Evolutionary conservation across 2,113 vertebrate genomes (phyloP).

Genomic region (Gyps fulvus): DNA sequence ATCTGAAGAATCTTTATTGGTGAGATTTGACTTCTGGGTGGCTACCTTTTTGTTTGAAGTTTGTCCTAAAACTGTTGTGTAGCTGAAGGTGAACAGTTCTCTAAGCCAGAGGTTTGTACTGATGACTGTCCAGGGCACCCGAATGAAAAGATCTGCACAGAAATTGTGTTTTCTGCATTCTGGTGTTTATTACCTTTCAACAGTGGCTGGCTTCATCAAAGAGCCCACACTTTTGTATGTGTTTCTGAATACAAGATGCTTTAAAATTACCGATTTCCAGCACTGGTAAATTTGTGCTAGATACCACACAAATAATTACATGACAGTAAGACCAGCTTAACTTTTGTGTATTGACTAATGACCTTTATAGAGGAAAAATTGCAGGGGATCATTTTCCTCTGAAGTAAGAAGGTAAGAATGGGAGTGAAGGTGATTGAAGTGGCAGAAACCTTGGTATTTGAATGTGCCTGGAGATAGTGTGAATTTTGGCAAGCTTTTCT

Average conservation of each 20-base stretch:
- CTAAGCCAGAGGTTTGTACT: background rate
- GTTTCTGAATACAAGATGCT: background rate
- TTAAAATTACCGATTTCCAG: background rate
- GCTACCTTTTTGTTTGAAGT: background rate
- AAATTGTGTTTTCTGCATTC: background rate
- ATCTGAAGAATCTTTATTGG: background rate
- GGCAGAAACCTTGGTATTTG: background rate
- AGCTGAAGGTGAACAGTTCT: background rate
- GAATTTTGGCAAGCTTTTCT: background rate
- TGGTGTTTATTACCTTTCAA: background rate
- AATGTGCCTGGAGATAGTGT: background rate
- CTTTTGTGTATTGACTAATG: background rate
- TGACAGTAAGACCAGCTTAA: background rate
- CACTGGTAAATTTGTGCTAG: background rate
- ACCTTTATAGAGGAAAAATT: background rate
- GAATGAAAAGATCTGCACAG: no score
- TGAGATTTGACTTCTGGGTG: background rate
- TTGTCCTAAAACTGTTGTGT: background rate
- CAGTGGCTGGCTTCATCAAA: background rate
- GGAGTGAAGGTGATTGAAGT: background rate
- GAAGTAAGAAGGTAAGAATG: background rate
- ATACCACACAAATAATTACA: background rate
- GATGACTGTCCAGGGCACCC: background rate
- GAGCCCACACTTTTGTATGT: fast-evolving
- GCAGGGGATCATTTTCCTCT: background rate